Evolutionary conservation across 2,797 vertebrate genomes (phyloP), one percentile per base, ranked within the genome.

Genomic region (Diplodus sargus): DNA sequence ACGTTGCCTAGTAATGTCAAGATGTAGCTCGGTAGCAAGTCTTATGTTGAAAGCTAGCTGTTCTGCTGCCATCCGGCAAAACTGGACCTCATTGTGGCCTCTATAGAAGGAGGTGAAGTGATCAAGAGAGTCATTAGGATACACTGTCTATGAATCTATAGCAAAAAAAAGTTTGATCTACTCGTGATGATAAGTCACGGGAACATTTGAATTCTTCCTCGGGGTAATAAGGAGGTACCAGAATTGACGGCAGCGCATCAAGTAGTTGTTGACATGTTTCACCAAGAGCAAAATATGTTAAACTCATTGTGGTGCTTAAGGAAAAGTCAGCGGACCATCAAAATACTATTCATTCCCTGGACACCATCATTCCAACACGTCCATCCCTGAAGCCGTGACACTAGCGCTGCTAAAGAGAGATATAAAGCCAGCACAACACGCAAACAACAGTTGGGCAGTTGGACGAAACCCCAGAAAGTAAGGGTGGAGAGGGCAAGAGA

Each of bases 401-500:
- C 25, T 17, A 18, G 51, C n/a, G 23, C 47, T 43, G 30, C 17
- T 73, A 8, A 28, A 12, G 28, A 61, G 6, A 77, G 34, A 67
- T 61, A 28, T 3, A 14, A 76, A 76, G 39, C 56, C 39, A 48
- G 22, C 34, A 39, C 34, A 61, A 45, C 42, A 25, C 76, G n/a
- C 16, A 73, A 48, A 5, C 47, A 54, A 59, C 12, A 0, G 14
- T n/a, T n/a, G 58, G 17, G 45, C 28, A 69, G 28, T 4, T n/a
- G 23, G 52, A 22, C 0, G 1, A 57, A 69, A 66, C 18, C 49
- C 2, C 63, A 58, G 20, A 54, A 54, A 76, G 20, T 20, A 60
- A 42, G 76, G 61, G 51, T 23, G 56, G 65, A 73, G 68, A 83
- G 28, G 28, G 52, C 25, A 23, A 49, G 4, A 34, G 70, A 74